Base-by-base conservation (phyloP, 1,140 invertebrate genomes). In the Marisa cornuarietis region DNA sequence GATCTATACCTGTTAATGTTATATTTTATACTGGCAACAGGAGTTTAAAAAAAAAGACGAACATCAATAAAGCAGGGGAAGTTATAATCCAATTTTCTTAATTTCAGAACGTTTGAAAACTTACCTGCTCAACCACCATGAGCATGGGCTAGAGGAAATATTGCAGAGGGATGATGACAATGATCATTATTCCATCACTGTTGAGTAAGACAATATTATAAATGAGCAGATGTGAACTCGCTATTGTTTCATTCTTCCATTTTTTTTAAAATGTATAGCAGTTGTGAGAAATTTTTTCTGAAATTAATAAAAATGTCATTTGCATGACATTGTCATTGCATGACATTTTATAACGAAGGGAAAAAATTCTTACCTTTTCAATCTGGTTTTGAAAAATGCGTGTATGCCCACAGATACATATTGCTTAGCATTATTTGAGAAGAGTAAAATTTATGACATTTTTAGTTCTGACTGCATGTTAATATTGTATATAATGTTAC, bases 101-200 rank as follows among this genome's bases (percentile, higher is more conserved):
- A 68, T 77, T 82, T 24, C 62, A 85, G 84, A 78, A 13, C 68
- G 61, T 63, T 49, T 86, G 58, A 77, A 81, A 71, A 76, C 51
- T 42, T 89, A 88, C 81, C 80, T 84, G 11, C 68, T 87, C 49
- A 82, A 85, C n/a, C 78, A 87, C 74, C 88, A 89, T 76, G n/a
- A 66, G 11, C 71, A 82, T 52, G 84, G 88, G 16, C 79, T 91
- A 26, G 73, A 84, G 13, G 78, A 88, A 24, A 87, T 91, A 51
- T 81, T 90, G 73, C 77, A 84, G 66, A 80, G 84, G 69, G 85
- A 87, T 75, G 89, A 90, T 81, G 83, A 83, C 49, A 83, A 85
- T 54, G 85, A 88, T 18, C 87, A 89, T 81, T 88, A 85, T 75
- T 85, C 86, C 71, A 71, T 87, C 51, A 79, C 82, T 51, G 80